Evolutionary conservation across 2,888 invertebrate genomes (phyloP), one percentile per base, ranked within the genome.

Genomic region (Tenthredo mesomela): DNA sequence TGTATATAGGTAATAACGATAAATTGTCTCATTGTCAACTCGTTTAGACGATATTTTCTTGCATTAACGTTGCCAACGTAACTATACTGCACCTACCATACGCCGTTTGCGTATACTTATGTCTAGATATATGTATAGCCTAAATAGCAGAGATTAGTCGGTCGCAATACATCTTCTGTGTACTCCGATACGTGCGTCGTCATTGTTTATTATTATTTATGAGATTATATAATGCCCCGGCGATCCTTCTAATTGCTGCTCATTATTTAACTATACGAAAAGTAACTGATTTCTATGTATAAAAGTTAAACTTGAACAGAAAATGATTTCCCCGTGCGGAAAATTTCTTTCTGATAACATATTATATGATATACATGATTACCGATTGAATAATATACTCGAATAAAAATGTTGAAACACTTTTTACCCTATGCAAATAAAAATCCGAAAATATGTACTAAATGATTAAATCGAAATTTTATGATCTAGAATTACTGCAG

Each of bases 191-290:
- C 25, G 29, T 21, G 21, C 25, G 29, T 54, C 54, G 47, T 77
- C 54, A 54, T 54, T 77, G 77, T 75, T 75, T 75, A 47, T 75
- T 75, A 75, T 75, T 75, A 47, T 75, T 75, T 25, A 12, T 18
- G 25, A 47, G 75, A 75, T 75, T 75, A 43, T 21, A 18, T 40
- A 33, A 18, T 43, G 50, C n/a, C 29, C 54, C 9, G 25, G 12
- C 18, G n/a, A 10, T 7, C 29, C 47, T 21, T 10, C 77, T n/a
- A n/a, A n/a, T 9, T 18, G 1, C 29, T 18, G 18, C 15, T n/a
- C 12, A 10, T 40, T 21, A 40, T 75, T 75, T 29, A 25, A 21
- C n/a, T 29, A 29, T 15, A 18, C 37, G 33, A 1, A 70, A 33
- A 15, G 5, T 37, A 18, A 37, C 18, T 37, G 33, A 29, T 61